Percentiles rank a stretch among this genome's conserved stretches.
Evolutionary conservation across 2,113 vertebrate genomes (phyloP).

Genomic region (Semnornis frantzii): DNA sequence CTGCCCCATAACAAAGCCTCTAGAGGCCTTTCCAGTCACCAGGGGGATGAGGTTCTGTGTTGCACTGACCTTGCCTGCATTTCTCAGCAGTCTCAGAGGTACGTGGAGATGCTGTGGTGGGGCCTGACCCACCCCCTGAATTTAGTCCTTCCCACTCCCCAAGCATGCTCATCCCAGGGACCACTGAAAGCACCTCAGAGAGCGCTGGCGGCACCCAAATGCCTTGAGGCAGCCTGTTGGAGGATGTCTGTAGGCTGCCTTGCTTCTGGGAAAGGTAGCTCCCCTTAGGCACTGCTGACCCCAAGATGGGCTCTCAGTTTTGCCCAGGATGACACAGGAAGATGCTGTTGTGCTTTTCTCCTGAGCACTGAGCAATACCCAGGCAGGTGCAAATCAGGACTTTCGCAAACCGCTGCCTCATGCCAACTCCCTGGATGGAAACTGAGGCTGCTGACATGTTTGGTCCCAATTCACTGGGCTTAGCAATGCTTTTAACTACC

Average conservation of each 20-base stretch:
- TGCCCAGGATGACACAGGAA: background rate
- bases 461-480: background rate
- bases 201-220: background rate
- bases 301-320: background rate
- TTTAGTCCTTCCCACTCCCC: background rate
- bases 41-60: background rate
- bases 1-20: background rate
- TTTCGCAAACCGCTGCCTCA: background rate
- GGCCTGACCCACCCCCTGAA: background rate
- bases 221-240: background rate
- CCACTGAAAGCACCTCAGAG: background rate
- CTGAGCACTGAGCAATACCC: background rate
- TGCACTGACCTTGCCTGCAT: background rate
- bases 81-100: background rate
- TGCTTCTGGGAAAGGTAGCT: background rate
- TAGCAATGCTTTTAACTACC: background rate
- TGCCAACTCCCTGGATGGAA: background rate
- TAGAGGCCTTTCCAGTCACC: background rate
- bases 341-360: background rate
- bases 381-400: background rate
- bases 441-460: background rate
- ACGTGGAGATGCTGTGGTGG: background rate
- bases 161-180: accelerated
- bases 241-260: background rate
- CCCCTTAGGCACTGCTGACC: accelerated